Base-by-base conservation (phyloP, 2,113 vertebrate genomes). In the Nerophis lumbriciformis region DNA sequence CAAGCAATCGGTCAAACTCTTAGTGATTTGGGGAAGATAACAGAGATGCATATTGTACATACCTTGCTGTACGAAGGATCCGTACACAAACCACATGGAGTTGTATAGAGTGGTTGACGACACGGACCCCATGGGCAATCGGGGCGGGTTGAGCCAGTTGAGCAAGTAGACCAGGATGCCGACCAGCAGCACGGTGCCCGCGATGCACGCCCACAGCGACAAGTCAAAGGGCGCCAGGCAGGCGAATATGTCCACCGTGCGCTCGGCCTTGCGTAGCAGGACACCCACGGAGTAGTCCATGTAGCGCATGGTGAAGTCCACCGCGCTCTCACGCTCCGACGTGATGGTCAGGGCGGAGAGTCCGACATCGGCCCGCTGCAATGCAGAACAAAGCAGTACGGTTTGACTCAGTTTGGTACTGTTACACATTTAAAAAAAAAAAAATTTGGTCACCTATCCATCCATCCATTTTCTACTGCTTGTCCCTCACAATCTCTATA, bases 71-170 rank as follows among this genome's bases (percentile, higher is more conserved):
- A 98, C 94, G 68, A 99, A 98, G 65, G 97, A 98, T 77, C 97
- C 97, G 0, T 98, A 99, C 65, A 99, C 97, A 58, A 99, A 96
- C 97, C 97, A 99, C 95, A 99, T 98, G 86, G 97, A 98, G 80
- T 98, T 98, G 87, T 98, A 98, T 65, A 99, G 93, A 0, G 96
- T 99, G 15, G 95, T 98, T 5, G 95, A 95, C 1, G 95, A 96
- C 88, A 99, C 93, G 0, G 94, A 94, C 69, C 95, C 96, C 97
- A 98, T 97, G 76, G 95, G 97, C 48, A 98, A 91, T 12, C 97
- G 92, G 0, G 95, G 97, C 0, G 95, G 97, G 81, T 98, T 98
- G 66, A 98, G 92, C 97, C 96, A 98, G 83, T 98, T 99, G 64
- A 99, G 89, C 73, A 98, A 91, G 85, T 98, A 98, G 54, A 99